Evolutionary conservation across 2,113 vertebrate species (phyloP).

Genomic region (Mesoclemmys tuberculata): DNA sequence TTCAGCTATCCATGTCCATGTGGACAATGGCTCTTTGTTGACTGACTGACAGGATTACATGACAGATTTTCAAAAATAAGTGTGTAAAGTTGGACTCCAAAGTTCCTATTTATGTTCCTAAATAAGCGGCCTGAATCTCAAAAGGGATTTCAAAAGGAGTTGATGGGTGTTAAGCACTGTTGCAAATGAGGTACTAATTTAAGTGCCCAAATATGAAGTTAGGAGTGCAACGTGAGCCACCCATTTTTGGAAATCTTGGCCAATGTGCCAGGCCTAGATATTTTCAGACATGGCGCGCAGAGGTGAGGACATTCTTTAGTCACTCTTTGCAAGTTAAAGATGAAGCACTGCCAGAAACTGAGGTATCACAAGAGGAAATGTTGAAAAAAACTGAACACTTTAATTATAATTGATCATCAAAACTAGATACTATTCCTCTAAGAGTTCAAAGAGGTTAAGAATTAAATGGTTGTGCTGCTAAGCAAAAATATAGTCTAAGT

Average conservation of each 20-base stretch:
- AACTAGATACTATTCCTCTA: neutral
- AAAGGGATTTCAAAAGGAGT: neutral
- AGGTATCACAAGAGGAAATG: neutral
- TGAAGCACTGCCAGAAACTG: neutral
- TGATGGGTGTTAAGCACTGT: neutral
- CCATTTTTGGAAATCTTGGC: neutral
- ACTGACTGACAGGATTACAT: neutral
- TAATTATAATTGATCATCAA: neutral
- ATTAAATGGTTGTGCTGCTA: neutral
- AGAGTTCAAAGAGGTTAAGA: neutral
- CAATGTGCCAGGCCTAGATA: neutral
- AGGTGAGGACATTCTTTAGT: neutral
- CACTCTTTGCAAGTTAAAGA: neutral
- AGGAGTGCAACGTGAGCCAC: neutral
- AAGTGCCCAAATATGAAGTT: neutral
- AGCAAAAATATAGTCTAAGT: neutral
- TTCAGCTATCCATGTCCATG: neutral
- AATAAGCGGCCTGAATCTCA: neutral
- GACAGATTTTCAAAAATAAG: neutral
- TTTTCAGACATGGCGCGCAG: neutral
- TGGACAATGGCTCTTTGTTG: neutral
- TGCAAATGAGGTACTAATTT: neutral
- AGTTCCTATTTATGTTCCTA: neutral
- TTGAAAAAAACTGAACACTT: conserved; percentile 21
- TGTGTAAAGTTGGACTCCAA: neutral